Conservation (phyloP, 2,113 vertebrate species). For the Entomyzon cyanotis region DNA sequence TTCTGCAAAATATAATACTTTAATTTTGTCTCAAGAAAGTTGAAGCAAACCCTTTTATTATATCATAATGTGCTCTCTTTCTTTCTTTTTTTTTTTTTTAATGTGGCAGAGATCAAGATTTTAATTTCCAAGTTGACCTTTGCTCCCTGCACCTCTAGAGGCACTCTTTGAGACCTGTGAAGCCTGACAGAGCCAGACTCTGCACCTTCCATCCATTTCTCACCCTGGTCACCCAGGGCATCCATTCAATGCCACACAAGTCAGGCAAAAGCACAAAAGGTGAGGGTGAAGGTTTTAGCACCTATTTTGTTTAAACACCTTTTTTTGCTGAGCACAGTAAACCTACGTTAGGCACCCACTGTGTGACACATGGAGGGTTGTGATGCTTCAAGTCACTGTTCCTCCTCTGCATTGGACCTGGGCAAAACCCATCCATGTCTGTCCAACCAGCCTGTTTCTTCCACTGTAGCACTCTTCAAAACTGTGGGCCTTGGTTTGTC, state of each 20-base stretch:
- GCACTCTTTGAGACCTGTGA: background rate
- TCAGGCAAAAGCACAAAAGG: background rate
- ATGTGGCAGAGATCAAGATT: background rate
- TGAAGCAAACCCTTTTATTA: background rate
- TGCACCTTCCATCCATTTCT: background rate
- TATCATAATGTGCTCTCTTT: background rate
- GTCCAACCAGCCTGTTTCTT: background rate
- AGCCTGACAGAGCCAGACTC: background rate
- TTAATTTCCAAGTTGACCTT: background rate
- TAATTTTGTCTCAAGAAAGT: background rate
- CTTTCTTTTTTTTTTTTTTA: background rate
- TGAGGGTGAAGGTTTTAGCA: background rate
- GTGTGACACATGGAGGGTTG: background rate
- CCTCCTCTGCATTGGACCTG: background rate
- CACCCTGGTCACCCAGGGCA: background rate
- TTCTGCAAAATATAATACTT: background rate
- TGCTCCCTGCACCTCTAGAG: background rate
- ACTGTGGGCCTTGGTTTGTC: background rate
- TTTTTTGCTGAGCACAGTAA: background rate
- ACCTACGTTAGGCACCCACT: background rate
- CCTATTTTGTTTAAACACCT: background rate
- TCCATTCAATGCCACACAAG: background rate
- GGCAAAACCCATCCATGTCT: rapidly evolving
- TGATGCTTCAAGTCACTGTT: background rate
- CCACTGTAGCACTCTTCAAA: background rate